phyloP scores from a whole-genome alignment of 2,888 invertebrate species.

The Scotopteryx bipunctaria region DNA sequence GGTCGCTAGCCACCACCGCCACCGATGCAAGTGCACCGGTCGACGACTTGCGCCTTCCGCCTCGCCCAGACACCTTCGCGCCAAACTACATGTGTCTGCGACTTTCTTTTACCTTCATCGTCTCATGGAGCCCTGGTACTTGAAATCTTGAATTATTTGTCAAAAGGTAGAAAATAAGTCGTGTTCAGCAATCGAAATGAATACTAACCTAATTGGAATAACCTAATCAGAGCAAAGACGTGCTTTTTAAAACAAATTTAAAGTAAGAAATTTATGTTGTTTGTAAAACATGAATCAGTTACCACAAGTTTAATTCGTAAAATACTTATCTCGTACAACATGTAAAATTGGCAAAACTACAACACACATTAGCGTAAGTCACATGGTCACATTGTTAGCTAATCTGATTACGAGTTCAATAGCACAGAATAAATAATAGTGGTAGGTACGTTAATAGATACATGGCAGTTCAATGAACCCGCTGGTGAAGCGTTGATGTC shows the following conservation, averaged over 20 bases:
- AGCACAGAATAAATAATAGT: constrained; percentile 21
- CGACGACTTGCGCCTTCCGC: constrained; percentile 50
- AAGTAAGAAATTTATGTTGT: too few species aligned
- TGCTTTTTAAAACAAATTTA: too few species aligned
- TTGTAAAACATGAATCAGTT: too few species aligned
- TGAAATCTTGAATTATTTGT: background rate
- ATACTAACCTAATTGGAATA: too few species aligned
- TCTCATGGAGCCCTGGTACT: background rate
- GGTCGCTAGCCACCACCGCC: constrained; percentile 36
- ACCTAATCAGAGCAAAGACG: too few species aligned
- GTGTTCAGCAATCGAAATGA: too few species aligned
- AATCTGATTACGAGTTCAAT: constrained; percentile 52
- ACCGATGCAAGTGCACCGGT: constrained; percentile 60
- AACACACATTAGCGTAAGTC: constrained; percentile 10
- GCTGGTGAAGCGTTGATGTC: constrained; percentile 74
- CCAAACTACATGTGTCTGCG: constrained; percentile 13
- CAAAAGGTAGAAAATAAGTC: too few species aligned
- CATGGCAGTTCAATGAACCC: constrained; percentile 62
- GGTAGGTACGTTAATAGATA: constrained; percentile 41
- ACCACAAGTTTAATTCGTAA: too few species aligned
- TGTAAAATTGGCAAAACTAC: background rate
- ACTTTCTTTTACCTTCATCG: constrained; percentile 21
- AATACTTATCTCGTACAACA: background rate
- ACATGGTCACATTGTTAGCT: constrained; percentile 37
- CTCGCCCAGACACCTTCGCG: constrained; percentile 40